Evolutionary conservation across 2,888 invertebrate species (phyloP).

Genomic region (Mesochorus sp.): DNA sequence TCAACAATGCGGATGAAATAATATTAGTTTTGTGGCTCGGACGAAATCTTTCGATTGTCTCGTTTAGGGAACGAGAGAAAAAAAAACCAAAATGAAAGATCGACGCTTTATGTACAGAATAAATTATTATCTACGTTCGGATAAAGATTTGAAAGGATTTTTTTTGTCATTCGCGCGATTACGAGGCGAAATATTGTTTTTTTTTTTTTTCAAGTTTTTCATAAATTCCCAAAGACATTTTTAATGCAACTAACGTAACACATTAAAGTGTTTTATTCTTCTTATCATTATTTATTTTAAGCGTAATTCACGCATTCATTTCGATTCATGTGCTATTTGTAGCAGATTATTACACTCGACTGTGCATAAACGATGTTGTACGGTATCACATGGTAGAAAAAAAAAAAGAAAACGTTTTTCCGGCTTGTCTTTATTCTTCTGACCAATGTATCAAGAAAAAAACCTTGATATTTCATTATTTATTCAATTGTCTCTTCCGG

Average conservation of each 20-base stretch:
- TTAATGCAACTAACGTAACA: constrained; percentile 10
- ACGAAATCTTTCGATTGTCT: not conserved
- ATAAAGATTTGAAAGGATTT: not conserved
- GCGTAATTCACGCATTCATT: not conserved
- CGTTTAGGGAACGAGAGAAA: constrained; percentile 19
- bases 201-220: not conserved
- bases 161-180: too few species aligned
- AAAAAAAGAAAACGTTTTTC: not conserved
- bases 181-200: not conserved
- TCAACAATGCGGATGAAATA: not conserved
- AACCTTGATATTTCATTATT: too few species aligned
- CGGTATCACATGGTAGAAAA: not conserved
- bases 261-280: too few species aligned
- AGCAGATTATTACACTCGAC: not conserved
- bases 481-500: not conserved
- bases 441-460: not conserved
- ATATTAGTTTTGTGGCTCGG: not conserved
- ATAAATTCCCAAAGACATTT: constrained; percentile 16
- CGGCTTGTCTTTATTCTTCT: not conserved
- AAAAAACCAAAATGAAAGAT: constrained; percentile 2
- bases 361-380: constrained; percentile 14
- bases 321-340: not conserved
- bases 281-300: not conserved
- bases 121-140: constrained; percentile 17
- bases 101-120: constrained; percentile 31